A percentile compares a stretch with the other conserved stretches of the same genome.
These are phyloP conservation scores for Erannis defoliaria DNA, from an alignment of 2,888 invertebrate species.

Conservation along the genomic window DNA sequence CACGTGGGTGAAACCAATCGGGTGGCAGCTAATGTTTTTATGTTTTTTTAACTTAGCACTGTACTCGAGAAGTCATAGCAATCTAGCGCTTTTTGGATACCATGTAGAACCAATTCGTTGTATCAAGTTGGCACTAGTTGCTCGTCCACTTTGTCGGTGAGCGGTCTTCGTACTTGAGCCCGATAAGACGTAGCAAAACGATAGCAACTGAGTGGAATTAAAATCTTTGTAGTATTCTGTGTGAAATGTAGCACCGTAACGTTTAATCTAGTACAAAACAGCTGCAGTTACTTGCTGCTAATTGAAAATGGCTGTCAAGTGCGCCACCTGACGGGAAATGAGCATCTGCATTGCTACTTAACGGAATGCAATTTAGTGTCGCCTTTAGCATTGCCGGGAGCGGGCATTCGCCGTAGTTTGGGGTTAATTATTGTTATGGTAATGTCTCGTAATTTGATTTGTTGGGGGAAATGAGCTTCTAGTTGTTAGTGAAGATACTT, in stretches of 20 bases:
- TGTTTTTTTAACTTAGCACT: no score
- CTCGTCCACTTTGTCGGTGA: no score
- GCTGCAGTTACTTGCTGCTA: constrained; percentile 42
- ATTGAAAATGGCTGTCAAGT: constrained; percentile 62
- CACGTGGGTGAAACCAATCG: no score
- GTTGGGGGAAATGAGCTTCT: background rate
- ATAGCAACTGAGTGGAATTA: no score
- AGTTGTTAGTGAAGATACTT: background rate
- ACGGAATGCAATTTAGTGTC: constrained; percentile 47
- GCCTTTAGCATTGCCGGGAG: constrained; percentile 3
- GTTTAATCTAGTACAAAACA: constrained; percentile 37
- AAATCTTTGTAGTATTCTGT: no score
- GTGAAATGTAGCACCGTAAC: background rate
- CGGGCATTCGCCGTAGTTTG: constrained; percentile 13
- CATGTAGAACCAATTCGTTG: no score
- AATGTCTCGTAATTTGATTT: constrained; percentile 8
- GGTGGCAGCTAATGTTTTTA: no score
- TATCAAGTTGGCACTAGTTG: no score
- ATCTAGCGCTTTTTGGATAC: no score
- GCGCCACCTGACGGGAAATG: constrained; percentile 50
- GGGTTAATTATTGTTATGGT: constrained; percentile 13
- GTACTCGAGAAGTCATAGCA: no score
- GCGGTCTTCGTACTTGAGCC: no score
- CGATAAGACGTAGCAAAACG: no score
- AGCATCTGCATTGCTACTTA: constrained; percentile 50